phyloP scores from a whole-genome alignment of 2,797 vertebrate genomes.

The Pangasius djambal region DNA sequence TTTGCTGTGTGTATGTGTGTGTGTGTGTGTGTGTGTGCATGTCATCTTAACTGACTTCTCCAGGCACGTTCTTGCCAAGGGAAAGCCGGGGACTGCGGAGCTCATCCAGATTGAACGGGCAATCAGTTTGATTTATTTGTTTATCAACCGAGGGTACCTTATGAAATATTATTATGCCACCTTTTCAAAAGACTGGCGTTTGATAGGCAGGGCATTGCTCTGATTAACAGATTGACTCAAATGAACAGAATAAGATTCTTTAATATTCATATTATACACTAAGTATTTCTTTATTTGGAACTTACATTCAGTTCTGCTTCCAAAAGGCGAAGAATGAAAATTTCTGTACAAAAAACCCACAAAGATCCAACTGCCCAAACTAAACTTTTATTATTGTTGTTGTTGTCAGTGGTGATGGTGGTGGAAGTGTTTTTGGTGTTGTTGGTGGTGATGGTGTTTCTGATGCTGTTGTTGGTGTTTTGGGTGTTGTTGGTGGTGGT shows the following conservation, averaged over 20 bases:
- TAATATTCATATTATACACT: background rate
- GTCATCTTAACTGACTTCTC: constrained; percentile 51
- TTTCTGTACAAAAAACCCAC: background rate
- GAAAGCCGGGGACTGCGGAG: constrained; percentile 18
- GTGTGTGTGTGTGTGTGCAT: background rate
- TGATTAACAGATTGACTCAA: background rate
- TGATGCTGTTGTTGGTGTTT: background rate
- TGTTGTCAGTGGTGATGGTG: background rate
- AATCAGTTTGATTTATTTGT: constrained; percentile 58
- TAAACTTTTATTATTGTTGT: background rate
- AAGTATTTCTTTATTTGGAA: background rate
- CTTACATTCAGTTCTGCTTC: background rate
- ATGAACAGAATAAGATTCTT: background rate
- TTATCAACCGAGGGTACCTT: constrained; percentile 34
- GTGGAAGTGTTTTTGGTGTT: background rate
- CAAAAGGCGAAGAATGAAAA: background rate
- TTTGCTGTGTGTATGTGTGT: background rate
- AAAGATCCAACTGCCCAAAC: background rate
- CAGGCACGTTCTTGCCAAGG: constrained; percentile 28
- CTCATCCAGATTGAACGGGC: constrained; percentile 36
- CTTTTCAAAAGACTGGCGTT: constrained; percentile 17
- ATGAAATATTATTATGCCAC: constrained; percentile 8
- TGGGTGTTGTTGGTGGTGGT: background rate
- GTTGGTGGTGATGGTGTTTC: background rate
- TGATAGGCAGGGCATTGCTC: background rate